These are phyloP conservation scores for Stomatorhinus ivindoensis DNA, from an alignment of 2,113 vertebrate genomes.

Conservation along the genomic window DNA sequence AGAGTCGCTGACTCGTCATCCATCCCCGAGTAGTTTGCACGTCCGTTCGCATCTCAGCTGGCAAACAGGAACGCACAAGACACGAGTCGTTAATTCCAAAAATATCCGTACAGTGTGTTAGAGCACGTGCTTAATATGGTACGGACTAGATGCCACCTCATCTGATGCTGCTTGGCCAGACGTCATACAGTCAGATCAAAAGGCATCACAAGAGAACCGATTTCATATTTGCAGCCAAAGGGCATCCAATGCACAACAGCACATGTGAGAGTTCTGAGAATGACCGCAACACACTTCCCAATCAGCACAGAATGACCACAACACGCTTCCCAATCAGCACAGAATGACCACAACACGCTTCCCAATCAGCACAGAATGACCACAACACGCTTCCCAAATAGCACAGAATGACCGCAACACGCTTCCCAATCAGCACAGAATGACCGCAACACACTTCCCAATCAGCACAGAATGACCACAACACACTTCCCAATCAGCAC, in stretches of 20 bases:
- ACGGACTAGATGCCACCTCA: not conserved
- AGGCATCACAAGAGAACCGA: not conserved
- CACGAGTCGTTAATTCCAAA: not conserved
- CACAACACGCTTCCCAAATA: not conserved
- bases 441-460: not conserved
- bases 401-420: not conserved
- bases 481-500: not conserved
- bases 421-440: not conserved
- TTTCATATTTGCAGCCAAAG: not conserved
- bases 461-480: not conserved
- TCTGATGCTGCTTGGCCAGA: not conserved
- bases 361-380: not conserved
- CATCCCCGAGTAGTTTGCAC: not conserved
- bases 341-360: not conserved
- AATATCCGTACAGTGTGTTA: not conserved
- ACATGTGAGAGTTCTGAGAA: not conserved
- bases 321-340: not conserved
- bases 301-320: not conserved
- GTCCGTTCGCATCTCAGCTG: not conserved
- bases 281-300: not conserved
- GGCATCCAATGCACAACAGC: not conserved
- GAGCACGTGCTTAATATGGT: not conserved
- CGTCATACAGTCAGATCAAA: not conserved
- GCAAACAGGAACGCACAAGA: conserved; percentile 13
- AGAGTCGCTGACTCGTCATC: conserved; percentile 52